Evolutionary conservation across 2,113 vertebrate genomes (phyloP), one percentile per base, ranked within the genome.

Genomic region (Sturnira hondurensis): DNA sequence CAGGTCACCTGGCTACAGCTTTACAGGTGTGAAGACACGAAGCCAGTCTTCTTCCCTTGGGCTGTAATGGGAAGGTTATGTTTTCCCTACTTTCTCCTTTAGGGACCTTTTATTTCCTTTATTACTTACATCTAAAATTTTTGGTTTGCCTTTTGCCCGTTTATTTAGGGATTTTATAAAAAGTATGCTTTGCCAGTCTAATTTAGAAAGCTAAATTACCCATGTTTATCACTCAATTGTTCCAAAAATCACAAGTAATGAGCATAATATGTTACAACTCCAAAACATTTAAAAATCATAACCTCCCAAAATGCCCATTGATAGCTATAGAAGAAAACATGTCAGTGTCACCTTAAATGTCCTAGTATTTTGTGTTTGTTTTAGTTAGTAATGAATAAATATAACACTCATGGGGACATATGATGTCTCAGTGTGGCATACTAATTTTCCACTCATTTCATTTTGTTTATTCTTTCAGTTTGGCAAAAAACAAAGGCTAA

Each of bases 271-370:
- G 68, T 65, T 93, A 17, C 47, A 96, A 58, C 82, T 65, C 88
- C 14, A 41, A 95, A 97, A 97, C 1, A 77, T 86, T 96, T 95
- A 78, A 80, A 96, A 96, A 93, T 68, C 95, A 91, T 87, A 95
- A 95, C n/a, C 73, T 96, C 3, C 26, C 94, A 50, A 94, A 81
- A 45, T 95, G 1, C 65, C 94, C 28, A 50, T 7, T 38, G 74
- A 38, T 76, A 78, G 41, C 16, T 90, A 93, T 73, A 96, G 91
- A 97, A 92, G 92, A 26, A 95, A 97, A 97, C 16, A 50, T 31
- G 68, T 28, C 84, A 61, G 24, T 93, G 52, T 89, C 95, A 54
- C 31, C 54, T 68, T 95, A 71, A 94, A 92, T 90, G 16, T 38
- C 47, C 24, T 92, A 13, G 43, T 88, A 14, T 71, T 71, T 91